Base-by-base conservation (phyloP, 92 coral and sea anemone species). In the Chrysogorgia sp. region DNA sequence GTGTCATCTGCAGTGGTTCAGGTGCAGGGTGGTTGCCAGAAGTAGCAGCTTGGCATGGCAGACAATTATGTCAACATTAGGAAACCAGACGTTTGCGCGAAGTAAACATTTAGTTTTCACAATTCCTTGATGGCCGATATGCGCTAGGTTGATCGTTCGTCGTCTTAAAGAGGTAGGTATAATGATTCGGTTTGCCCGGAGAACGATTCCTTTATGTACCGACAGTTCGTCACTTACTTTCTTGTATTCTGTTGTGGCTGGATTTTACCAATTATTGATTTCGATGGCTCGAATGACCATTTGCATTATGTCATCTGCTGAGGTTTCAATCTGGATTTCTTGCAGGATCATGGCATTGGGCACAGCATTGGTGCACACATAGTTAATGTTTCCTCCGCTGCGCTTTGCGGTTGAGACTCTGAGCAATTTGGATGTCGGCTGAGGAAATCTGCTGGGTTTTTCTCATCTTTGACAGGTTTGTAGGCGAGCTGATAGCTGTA, bases 81-180 rank as follows among this genome's bases (percentile, higher is more conserved):
- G 88, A 81, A 81, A 84, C 91, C 91, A 87, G 22, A 79, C 91
- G 32, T 87, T 87, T 31, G 87, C 23, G 29, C 86, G 33, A 10
- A 81, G 53, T 37, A 81, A 45, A 6, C 74, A 50, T 82, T 74
- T 87, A 61, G 63, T 87, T 71, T 69, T 76, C 17, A 82, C 74
- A 17, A 86, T 81, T 5, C 83, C 90, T 40, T 56, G 83, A 40
- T 81, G 90, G 13, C 90, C 91, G n/a, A 30, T 64, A 52, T 76
- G 71, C 0, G 55, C 71, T 12, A 76, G 19, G 21, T 21, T 15
- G 19, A 58, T n/a, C 1, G 53, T 30, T 35, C 14, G 32, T 41
- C 57, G 30, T 40, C 81, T 24, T 25, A 37, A 10, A 14, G 7
- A 7, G 22, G 15, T 21, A 19, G 81, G 81, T 24, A 76, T 52